Evolutionary conservation across 2,113 vertebrate species (phyloP).

Genomic region (Eolophus roseicapilla): DNA sequence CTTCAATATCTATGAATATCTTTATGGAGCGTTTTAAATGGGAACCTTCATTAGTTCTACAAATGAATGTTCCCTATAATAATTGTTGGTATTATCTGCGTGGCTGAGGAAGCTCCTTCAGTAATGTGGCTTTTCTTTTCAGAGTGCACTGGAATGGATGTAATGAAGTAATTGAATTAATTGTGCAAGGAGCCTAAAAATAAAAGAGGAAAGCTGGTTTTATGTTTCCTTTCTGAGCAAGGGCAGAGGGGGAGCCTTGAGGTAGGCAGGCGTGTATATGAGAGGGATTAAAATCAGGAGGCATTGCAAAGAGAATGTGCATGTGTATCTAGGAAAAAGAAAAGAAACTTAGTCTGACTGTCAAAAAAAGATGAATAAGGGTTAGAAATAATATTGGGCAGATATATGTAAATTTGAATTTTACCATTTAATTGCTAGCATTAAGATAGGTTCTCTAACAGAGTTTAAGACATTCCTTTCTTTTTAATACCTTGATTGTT

Average conservation of each 20-base stretch:
- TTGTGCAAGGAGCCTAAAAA: neutral
- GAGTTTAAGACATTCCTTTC: neutral
- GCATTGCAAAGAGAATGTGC: neutral
- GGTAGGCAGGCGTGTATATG: neutral
- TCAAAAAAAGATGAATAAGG: neutral
- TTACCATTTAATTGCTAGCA: neutral
- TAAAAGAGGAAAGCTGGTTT: neutral
- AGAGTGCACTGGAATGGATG: neutral
- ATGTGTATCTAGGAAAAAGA: neutral
- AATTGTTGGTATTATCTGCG: neutral
- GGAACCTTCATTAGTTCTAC: neutral
- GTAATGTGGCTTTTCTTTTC: constrained; percentile 3
- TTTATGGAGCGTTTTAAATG: neutral
- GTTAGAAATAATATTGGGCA: neutral
- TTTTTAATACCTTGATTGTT: neutral
- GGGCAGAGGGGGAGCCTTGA: neutral
- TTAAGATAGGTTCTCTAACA: neutral
- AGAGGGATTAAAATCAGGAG: neutral
- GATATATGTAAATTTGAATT: neutral
- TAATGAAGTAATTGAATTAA: neutral
- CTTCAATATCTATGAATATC: neutral
- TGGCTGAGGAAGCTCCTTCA: neutral
- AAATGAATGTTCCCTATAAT: neutral
- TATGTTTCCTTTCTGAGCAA: neutral
- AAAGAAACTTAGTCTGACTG: neutral